Evolutionary conservation across 2,113 vertebrate genomes (phyloP).

Genomic region (Poecilia latipinna): DNA sequence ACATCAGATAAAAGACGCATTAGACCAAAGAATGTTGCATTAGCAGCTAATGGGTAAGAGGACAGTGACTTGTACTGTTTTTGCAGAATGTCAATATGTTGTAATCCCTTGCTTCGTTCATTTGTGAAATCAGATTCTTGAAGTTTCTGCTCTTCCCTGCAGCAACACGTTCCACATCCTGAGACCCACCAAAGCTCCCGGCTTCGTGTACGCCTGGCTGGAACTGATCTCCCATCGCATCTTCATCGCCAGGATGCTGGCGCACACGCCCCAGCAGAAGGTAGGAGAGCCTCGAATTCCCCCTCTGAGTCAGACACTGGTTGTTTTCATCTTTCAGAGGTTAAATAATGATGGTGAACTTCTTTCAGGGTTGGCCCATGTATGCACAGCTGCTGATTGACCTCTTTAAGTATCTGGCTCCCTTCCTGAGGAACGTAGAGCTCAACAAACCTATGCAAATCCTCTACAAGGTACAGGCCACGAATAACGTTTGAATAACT

Average conservation of each 20-base stretch:
- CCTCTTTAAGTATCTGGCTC: constrained; percentile 97
- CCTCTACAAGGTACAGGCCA: constrained; percentile 91
- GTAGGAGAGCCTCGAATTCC: constrained; percentile 60
- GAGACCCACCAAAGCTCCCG: constrained; percentile 98
- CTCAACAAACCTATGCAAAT: constrained; percentile 99
- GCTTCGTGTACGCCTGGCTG: constrained; percentile 98
- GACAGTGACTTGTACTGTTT: too few species aligned
- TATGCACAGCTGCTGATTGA: constrained; percentile 98
- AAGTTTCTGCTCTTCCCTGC: constrained; percentile 44
- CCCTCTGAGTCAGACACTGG: not conserved
- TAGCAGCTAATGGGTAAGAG: too few species aligned
- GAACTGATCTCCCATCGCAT: constrained; percentile 99
- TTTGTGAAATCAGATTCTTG: not conserved
- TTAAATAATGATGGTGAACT: not conserved
- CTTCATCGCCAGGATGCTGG: constrained; percentile 99
- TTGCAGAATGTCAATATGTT: too few species aligned
- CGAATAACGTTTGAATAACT: not conserved
- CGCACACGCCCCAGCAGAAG: constrained; percentile 99
- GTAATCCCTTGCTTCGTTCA: too few species aligned
- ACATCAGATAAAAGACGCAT: not conserved
- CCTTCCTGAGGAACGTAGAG: constrained; percentile 98
- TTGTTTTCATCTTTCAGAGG: not conserved
- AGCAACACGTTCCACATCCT: constrained; percentile 99
- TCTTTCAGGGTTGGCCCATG: constrained; percentile 96
- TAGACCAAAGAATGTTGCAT: not conserved